Base-by-base conservation (phyloP, 1,140 invertebrate genomes). In the Monochamus saltuarius region DNA sequence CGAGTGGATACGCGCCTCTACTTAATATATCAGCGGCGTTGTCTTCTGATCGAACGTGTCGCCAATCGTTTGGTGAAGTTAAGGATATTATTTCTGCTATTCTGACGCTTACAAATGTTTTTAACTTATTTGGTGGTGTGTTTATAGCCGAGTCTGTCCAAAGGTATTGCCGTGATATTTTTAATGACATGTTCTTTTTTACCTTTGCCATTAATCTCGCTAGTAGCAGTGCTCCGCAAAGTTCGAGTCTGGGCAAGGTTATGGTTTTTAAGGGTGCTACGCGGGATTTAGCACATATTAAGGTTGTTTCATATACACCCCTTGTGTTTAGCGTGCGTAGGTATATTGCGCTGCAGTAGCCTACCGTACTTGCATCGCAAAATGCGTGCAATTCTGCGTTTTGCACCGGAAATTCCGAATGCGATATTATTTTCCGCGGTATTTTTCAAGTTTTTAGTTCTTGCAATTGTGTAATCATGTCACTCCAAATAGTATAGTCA, bases 11-110 rank as follows among this genome's bases (percentile, higher is more conserved):
- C 14, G 71, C 14, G 11, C 78, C 78, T 8, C 79, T 57, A 1
- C 78, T 79, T 45, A 77, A 62, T n/a, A 77, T 59, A 66, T 81
- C 78, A 1, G 77, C 77, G 0, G 79, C 76, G 47, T 81, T 80
- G 1, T 64, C 49, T 6, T 65, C 45, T 0, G 72, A 67, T n/a
- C 55, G 43, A 0, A 80, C 71, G 55, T 80, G 70, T 37, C 59
- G 56, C 73, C 78, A 79, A n/a, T 54, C 40, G 37, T 51, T 45
- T 7, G 36, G 50, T 19, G 3, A 22, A 10, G 74, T 75, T 14
- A 64, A 42, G 22, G 73, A 64, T 47, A 73, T 72, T 34, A 77
- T 75, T 70, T 73, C 67, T 42, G 63, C 16, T 4, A 78, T 67
- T 14, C 77, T 53, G 59, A 77, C 73, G 7, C 71, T 64, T 9